Evolutionary conservation across 2,113 vertebrate genomes (phyloP), one percentile per base, ranked within the genome.

Genomic region (Cyanoderma ruficeps): DNA sequence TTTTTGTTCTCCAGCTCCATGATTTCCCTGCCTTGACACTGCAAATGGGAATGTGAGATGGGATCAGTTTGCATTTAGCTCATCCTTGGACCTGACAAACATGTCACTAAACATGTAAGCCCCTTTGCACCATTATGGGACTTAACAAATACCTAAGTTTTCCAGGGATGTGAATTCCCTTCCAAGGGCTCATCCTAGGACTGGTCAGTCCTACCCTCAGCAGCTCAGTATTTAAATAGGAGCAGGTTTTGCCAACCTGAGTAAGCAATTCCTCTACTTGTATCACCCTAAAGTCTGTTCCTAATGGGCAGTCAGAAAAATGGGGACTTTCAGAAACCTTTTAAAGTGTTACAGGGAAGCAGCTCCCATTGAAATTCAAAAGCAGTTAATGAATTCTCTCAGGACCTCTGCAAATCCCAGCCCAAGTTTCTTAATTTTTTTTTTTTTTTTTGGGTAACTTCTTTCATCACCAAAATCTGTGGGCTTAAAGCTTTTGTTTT

Each of bases 401-500:
- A 91, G 94, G 82, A 94, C 79, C 87, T 93, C 83, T 85, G 64
- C 77, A 96, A 96, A 85, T 91, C 87, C 83, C 92, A 92, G 76
- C 49, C 90, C 41, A 47, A 94, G 82, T 93, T 96, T 93, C 87
- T 96, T 95, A 90, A 91, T 96, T 96, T 76, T 83, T 91, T 93
- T 76, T 93, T 49, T 18, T 91, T 91, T 50, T 75, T 96, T 93
- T 91, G 92, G 39, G 88, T 85, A 87, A 92, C 78, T 83, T 89
- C 90, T 97, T 91, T 92, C 83, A 85, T 60, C 93, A 93, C 81
- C 37, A 74, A 95, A 91, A 71, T 91, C 74, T 56, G 47, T 84
- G 69, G 49, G 25, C 96, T 93, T 87, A 68, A 89, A 96, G 74
- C 59, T 94, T 95, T 97, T 96, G 89, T 97, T 97, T 97, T 95